Evolutionary conservation across 2,797 vertebrate species (phyloP), one percentile per base, ranked within the genome.

Genomic region (Pangasius mekongensis): DNA sequence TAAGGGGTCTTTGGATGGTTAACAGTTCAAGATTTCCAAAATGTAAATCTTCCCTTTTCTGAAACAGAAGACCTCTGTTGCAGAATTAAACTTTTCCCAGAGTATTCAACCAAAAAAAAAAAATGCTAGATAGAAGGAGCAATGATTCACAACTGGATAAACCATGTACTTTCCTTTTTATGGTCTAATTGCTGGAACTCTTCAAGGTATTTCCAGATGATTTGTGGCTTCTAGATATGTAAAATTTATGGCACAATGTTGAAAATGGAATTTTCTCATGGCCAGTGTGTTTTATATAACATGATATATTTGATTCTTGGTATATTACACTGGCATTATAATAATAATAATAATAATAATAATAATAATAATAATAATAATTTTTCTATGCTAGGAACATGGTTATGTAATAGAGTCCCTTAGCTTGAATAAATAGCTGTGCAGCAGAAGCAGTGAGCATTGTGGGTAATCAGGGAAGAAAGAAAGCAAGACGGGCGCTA

Each of bases 381-480:
- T 58, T 20, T 49, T 2, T 54, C 27, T 9, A 7, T 83, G 66
- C 1, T 62, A 60, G 18, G 54, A 64, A 74, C 36, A 47, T 18
- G 52, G 62, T 30, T 36, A 36, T 52, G 13, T 5, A 2, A 3
- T 30, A 30, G 36, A 33, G 36, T 33, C 24, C 33, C 49, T 58
- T 30, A 27, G 49, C 24, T 18, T 47, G 36, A 83, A 64, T 39
- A 27, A 43, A 43, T 4, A 18, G 7, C 13, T 24, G 0, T 36
- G 20, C 20, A 5, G 22, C 22, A 24, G 49, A 30, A 10, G 49
- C 47, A 36, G 52, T 10, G 49, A 71, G 82, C 60, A 83, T 64
- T 33, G 20, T 87, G 90, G 91, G 92, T 86, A 71, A 87, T 66
- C 90, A 33, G 85, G 43, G 83, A 85, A 14, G 88, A 89, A 88